These are phyloP conservation scores for Leuciscus idus DNA, from an alignment of 2,113 vertebrate genomes.

Conservation along the genomic window DNA sequence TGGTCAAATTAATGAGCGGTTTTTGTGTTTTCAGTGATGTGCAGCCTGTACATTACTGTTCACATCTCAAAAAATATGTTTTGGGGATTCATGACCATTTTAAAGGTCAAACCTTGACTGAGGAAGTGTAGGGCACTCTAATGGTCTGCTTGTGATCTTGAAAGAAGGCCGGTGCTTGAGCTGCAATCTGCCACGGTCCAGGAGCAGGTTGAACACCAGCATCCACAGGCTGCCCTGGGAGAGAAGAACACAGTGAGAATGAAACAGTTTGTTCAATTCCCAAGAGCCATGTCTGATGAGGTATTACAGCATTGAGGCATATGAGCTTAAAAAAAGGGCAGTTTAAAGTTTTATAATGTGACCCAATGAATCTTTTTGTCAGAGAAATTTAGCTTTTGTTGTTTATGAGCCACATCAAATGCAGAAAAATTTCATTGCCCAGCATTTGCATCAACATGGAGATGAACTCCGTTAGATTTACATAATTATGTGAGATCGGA, in stretches of 20 bases:
- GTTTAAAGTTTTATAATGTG: too few relatives aligned
- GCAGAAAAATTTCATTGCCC: background rate
- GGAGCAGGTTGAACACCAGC: constrained; percentile 72
- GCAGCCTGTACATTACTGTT: too few relatives aligned
- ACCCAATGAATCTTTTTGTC: too few relatives aligned
- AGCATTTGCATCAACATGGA: background rate
- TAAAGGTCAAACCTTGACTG: constrained; percentile 74
- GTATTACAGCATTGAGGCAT: too few relatives aligned
- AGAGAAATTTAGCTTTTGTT: background rate
- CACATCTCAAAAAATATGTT: too few relatives aligned
- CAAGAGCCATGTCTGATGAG: too few relatives aligned
- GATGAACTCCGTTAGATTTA: background rate
- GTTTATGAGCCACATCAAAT: background rate
- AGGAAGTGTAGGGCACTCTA: constrained; percentile 78
- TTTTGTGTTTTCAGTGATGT: too few relatives aligned
- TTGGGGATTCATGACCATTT: too few relatives aligned
- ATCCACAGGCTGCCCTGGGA: constrained; percentile 74
- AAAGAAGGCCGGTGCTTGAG: constrained; percentile 70
- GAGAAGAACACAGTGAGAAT: too few relatives aligned
- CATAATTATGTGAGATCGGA: background rate
- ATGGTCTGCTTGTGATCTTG: constrained; percentile 64
- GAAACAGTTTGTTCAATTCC: too few relatives aligned
- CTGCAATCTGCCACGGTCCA: constrained; percentile 74
- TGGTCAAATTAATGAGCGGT: too few relatives aligned
- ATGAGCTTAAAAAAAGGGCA: too few relatives aligned